Evolutionary conservation across 1,140 invertebrate species (phyloP).

Genomic region (Achatina immaculata): DNA sequence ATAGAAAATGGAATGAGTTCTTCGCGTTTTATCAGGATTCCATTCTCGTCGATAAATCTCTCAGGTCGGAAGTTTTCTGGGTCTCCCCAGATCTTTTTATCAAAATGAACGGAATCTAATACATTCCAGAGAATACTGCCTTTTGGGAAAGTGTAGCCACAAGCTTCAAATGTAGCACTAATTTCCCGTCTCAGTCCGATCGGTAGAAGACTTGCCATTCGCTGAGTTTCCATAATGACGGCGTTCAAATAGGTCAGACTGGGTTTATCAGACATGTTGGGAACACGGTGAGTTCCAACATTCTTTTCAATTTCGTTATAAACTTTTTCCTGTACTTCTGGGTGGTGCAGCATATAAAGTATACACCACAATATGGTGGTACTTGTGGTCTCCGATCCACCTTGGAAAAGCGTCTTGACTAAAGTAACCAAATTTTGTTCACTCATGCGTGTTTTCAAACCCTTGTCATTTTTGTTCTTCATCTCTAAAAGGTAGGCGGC

Average conservation of each 20-base stretch:
- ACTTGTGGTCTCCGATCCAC: slow-evolving; percentile 49
- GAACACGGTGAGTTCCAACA: slow-evolving; percentile 80
- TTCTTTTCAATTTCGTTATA: slow-evolving; percentile 88
- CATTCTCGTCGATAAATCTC: slow-evolving; percentile 68
- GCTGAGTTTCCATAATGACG: slow-evolving; percentile 44
- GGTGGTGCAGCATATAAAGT: slow-evolving; percentile 82
- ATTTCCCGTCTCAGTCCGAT: neutral
- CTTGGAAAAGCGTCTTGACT: slow-evolving; percentile 42
- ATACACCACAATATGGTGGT: slow-evolving; percentile 77
- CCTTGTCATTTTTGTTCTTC: slow-evolving; percentile 23
- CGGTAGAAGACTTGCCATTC: slow-evolving; percentile 19
- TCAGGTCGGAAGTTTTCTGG: slow-evolving; percentile 80
- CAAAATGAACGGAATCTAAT: slow-evolving; percentile 54
- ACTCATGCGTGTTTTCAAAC: slow-evolving; percentile 23
- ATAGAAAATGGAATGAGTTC: slow-evolving; percentile 18
- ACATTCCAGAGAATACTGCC: slow-evolving; percentile 59
- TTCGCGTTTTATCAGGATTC: neutral
- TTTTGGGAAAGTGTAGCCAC: slow-evolving; percentile 60
- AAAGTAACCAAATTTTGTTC: slow-evolving; percentile 36
- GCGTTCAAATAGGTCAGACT: slow-evolving; percentile 48
- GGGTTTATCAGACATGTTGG: slow-evolving; percentile 37
- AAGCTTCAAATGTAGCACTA: slow-evolving; percentile 43
- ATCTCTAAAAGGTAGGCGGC: neutral
- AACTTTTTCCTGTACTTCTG: slow-evolving; percentile 81
- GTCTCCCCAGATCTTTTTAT: slow-evolving; percentile 75